Evolutionary conservation across 2,113 vertebrate species (phyloP).

Genomic region (Cynoglossus semilaevis): DNA sequence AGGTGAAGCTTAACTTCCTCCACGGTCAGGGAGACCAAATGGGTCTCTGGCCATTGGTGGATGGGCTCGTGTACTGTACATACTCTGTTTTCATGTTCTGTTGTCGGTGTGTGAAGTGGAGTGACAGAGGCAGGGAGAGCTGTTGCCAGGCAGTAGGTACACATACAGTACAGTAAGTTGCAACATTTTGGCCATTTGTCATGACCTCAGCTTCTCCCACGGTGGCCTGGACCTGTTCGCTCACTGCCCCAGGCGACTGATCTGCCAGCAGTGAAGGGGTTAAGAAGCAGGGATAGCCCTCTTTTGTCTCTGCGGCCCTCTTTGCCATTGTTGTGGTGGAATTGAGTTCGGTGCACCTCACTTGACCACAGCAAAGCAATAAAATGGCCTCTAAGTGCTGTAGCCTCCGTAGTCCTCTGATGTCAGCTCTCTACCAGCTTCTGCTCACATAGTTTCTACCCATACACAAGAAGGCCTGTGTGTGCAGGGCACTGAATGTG

Average conservation of each 20-base stretch:
- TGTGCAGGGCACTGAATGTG: background rate
- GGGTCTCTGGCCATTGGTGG: slow-evolving; percentile 26
- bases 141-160: slow-evolving; percentile 22
- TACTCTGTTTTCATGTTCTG: background rate
- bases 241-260: slow-evolving; percentile 48
- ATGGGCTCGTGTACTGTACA: slow-evolving; percentile 13
- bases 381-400: slow-evolving; percentile 80
- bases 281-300: slow-evolving; percentile 77
- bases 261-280: slow-evolving; percentile 68
- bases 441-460: slow-evolving; percentile 31
- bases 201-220: slow-evolving; percentile 35
- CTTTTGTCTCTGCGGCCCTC: slow-evolving; percentile 79
- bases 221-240: slow-evolving; percentile 30
- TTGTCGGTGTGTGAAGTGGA: background rate
- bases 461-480: slow-evolving; percentile 10
- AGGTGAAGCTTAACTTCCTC: slow-evolving; percentile 60
- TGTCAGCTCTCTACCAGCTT: slow-evolving; percentile 67
- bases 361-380: slow-evolving; percentile 83
- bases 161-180: background rate
- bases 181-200: slow-evolving; percentile 39
- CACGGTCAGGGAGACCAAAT: slow-evolving; percentile 47
- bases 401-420: slow-evolving; percentile 68
- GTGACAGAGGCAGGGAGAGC: background rate
- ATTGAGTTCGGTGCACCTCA: slow-evolving; percentile 81
- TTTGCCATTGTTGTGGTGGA: slow-evolving; percentile 80